Base-by-base conservation (phyloP, 1,140 invertebrate species). In the Drosophila navojoa region DNA sequence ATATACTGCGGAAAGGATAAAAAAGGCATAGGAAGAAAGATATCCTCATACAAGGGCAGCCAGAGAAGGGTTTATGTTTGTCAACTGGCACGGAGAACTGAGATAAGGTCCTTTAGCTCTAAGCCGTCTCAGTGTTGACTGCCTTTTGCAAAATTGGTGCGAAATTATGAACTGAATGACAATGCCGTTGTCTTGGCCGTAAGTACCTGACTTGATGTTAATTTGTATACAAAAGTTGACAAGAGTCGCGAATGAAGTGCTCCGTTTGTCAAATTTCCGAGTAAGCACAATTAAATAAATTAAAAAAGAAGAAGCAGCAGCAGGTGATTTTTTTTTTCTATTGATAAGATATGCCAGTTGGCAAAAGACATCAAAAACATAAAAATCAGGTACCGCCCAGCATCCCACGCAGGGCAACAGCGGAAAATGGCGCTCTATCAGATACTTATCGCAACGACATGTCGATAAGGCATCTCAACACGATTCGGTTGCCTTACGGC, bases 271-370 rank as follows among this genome's bases (percentile, higher is more conserved):
- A 49, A 25, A 29, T 52, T 57, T 25, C 10, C 19, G 19, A 66
- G 35, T 47, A 32, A 32, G 54, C 66, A 62, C 81, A 85, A 86
- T 85, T 81, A 81, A 77, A 75, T 57, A 77, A 85, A 86, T 85
- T 71, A 35, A 71, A 80, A 63, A 45, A 27, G 4, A 9, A 50
- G 11, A 49, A 15, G 32, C 11, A 32, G 16, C 29, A 50, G 54
- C 9, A 47, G 35, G 7, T 54, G 19, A n/a, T 40, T 60, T 42
- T 15, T 16, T 9, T 4, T 19, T 9, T 6, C n/a, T 16, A 5
- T 4, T 13, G 71, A 73, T 73, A 68, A 71, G 68, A 63, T 73
- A 61, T 27, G 7, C 13, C 42, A 49, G 32, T 40, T 32, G 44
- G 38, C 27, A 9, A 44, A 9, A 44, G 7, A 70, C 67, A 70